Evolutionary conservation across 92 coral and sea anemone species (phyloP).

Genomic region (Palythoa caribaeorum): DNA sequence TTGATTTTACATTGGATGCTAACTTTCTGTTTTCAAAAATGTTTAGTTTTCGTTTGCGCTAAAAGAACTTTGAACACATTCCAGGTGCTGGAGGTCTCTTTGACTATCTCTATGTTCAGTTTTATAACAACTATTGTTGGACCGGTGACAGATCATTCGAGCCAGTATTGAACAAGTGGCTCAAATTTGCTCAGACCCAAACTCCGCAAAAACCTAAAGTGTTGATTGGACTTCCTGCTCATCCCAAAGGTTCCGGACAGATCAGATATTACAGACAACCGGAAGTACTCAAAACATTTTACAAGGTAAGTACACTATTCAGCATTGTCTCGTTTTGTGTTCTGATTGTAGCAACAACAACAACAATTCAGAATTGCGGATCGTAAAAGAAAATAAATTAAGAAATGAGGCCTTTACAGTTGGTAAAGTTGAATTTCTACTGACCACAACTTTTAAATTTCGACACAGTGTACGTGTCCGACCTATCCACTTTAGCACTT

Average conservation of each 20-base stretch:
- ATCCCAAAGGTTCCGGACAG: conserved; percentile 75
- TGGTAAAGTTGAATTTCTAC: no score
- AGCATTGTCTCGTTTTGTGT: no score
- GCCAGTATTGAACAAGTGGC: conserved; percentile 81
- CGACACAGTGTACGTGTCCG: not conserved
- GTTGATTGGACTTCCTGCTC: conserved; percentile 80
- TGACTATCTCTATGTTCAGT: conserved; percentile 86
- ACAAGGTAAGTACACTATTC: conserved; percentile 49
- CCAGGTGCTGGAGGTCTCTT: conserved; percentile 81
- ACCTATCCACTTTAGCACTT: no score
- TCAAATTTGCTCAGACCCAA: conserved; percentile 74
- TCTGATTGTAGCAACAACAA: no score
- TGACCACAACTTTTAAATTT: not conserved
- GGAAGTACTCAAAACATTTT: conserved; percentile 64
- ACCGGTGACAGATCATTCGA: conserved; percentile 74
- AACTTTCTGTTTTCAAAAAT: not conserved
- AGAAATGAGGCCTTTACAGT: no score
- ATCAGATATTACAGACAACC: conserved; percentile 80
- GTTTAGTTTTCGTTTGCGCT: not conserved
- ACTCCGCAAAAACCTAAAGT: conserved; percentile 65
- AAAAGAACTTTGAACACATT: not conserved
- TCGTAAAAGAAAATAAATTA: no score
- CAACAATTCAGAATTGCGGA: no score
- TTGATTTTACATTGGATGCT: not conserved
- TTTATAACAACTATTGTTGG: conserved; percentile 88